A percentile compares a stretch with the other conserved stretches of the same genome.
Evolutionary conservation across 2,888 invertebrate genomes (phyloP).

Genomic region (Hipparchia sbordonii): DNA sequence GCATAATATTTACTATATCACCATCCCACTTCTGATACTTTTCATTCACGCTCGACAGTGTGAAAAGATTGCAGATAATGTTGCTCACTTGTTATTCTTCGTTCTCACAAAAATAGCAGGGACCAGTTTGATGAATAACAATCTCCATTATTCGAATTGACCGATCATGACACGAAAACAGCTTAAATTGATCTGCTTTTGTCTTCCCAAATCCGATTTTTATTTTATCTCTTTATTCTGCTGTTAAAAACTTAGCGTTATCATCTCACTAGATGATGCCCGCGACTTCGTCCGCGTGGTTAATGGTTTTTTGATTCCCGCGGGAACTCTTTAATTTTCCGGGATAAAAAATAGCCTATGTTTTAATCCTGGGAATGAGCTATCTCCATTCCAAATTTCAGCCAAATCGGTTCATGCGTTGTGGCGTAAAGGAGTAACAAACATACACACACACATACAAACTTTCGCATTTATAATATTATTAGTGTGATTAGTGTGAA

Average conservation of each 20-base stretch:
- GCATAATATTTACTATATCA: background rate
- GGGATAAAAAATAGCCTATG: no score
- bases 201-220: background rate
- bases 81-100: constrained; percentile 11
- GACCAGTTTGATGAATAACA: background rate
- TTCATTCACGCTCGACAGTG: constrained; percentile 3
- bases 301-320: no score
- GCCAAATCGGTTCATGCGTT: no score
- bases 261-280: no score
- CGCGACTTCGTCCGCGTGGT: no score
- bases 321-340: no score
- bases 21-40: background rate
- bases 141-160: constrained; percentile 10
- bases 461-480: no score
- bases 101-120: constrained; percentile 2
- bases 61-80: constrained; percentile 1
- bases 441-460: no score
- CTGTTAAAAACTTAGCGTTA: background rate
- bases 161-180: constrained; percentile 6
- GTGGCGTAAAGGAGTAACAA: no score
- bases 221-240: background rate
- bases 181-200: constrained; percentile 9
- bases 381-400: no score
- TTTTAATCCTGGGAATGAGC: no score
- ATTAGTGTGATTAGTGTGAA: no score